phyloP scores from a whole-genome alignment of 2,797 vertebrate species.

The Tamandua tetradactyla region DNA sequence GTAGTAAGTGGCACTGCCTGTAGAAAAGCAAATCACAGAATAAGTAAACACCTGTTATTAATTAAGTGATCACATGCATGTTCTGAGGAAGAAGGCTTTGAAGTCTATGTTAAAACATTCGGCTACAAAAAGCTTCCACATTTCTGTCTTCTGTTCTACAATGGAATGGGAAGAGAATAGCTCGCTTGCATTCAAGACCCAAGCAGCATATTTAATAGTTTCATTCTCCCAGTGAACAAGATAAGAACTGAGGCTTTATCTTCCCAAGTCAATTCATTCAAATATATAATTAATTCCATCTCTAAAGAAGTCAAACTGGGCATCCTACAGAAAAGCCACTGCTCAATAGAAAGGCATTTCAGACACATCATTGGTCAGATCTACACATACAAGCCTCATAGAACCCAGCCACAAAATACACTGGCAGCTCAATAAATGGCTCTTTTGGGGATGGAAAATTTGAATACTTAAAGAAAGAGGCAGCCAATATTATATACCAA shows the following conservation, averaged over 20 bases:
- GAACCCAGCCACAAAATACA: not conserved
- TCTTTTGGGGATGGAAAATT: not conserved
- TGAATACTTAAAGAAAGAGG: constrained; percentile 30
- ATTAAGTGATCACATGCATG: constrained; percentile 38
- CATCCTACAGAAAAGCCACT: not conserved
- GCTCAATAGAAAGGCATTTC: not conserved
- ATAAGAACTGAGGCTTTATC: not conserved
- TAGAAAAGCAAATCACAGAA: constrained; percentile 54
- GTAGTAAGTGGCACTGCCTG: constrained; percentile 66
- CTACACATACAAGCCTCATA: not conserved
- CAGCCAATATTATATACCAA: not conserved
- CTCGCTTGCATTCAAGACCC: not conserved
- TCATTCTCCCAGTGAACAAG: not conserved
- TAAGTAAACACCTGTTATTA: constrained; percentile 49
- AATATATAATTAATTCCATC: constrained; percentile 30
- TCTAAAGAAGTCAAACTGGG: constrained; percentile 16
- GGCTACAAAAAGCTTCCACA: constrained; percentile 6
- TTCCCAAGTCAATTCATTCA: constrained; percentile 19
- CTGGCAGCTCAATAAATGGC: not conserved
- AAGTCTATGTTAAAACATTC: not conserved
- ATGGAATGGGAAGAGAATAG: not conserved
- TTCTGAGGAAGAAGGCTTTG: not conserved
- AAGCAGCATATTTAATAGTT: not conserved
- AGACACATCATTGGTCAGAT: not conserved
- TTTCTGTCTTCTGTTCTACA: constrained; percentile 42